phyloP scores from a whole-genome alignment of 1,140 invertebrate species.

The Armadillidium nasatum region DNA sequence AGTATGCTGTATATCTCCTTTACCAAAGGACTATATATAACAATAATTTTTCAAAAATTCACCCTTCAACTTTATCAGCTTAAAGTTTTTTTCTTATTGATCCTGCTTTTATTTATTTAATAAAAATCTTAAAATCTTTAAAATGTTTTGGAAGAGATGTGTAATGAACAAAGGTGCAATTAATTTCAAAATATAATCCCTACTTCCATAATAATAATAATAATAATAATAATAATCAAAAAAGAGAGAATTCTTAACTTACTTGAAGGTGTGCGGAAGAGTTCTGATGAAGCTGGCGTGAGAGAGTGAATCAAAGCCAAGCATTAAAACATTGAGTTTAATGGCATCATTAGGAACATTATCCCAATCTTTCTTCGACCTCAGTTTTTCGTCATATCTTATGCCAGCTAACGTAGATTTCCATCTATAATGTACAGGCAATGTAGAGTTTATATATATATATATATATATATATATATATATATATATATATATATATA shows the following conservation, averaged over 20 bases:
- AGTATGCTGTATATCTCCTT: too few species aligned
- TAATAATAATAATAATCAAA: too few species aligned
- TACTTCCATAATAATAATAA: too few species aligned
- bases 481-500: neutral
- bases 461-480: neutral
- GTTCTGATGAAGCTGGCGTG: constrained; percentile 79
- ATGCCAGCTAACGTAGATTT: constrained; percentile 58
- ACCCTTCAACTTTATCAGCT: too few species aligned
- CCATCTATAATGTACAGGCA: constrained; percentile 54
- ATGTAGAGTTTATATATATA: neutral
- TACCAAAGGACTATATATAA: too few species aligned
- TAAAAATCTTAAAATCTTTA: too few species aligned
- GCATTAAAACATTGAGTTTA: constrained; percentile 74
- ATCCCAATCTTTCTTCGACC: constrained; percentile 53
- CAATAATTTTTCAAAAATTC: too few species aligned
- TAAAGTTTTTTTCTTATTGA: too few species aligned
- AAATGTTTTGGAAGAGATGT: too few species aligned
- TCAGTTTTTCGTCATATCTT: constrained; percentile 51
- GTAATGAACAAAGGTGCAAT: too few species aligned
- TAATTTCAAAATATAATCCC: too few species aligned
- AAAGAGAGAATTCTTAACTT: neutral
- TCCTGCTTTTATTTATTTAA: too few species aligned
- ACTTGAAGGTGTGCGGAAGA: constrained; percentile 65
- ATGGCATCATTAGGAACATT: constrained; percentile 53
- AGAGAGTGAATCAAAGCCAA: constrained; percentile 87